Evolutionary conservation across 2,888 invertebrate genomes (phyloP).

Genomic region (Byasa hedistus): DNA sequence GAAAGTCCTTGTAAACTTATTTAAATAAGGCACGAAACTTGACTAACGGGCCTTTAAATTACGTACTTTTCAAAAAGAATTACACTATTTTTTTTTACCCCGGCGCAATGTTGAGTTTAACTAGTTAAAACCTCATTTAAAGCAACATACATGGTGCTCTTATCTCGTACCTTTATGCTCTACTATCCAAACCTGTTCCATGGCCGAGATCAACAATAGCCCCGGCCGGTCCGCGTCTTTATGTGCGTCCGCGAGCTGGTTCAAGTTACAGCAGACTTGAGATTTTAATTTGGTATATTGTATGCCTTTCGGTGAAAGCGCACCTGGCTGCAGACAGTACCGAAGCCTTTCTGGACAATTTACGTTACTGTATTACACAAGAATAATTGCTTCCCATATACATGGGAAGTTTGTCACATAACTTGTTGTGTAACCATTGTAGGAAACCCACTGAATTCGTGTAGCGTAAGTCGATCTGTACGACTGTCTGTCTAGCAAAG

Average conservation of each 20-base stretch:
- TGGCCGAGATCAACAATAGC: slow-evolving; percentile 68
- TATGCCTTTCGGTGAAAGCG: not conserved
- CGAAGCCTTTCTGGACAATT: not conserved
- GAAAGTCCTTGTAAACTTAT: slow-evolving; percentile 27
- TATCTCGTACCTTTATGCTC: slow-evolving; percentile 62
- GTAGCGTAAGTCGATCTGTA: too few species aligned
- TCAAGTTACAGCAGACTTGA: slow-evolving; percentile 36
- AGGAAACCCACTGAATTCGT: too few species aligned
- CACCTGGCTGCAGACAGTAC: not conserved
- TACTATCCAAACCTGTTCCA: slow-evolving; percentile 66
- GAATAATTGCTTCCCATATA: too few species aligned
- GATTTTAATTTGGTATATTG: not conserved
- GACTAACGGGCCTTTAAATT: slow-evolving; percentile 20
- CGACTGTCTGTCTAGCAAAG: too few species aligned
- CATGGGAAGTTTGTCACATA: too few species aligned
- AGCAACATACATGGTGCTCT: slow-evolving; percentile 55
- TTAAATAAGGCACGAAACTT: slow-evolving; percentile 20
- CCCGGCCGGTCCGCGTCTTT: slow-evolving; percentile 69
- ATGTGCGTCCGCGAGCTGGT: slow-evolving; percentile 51
- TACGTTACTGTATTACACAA: too few species aligned
- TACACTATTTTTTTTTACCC: slow-evolving; percentile 27
- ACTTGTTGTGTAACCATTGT: too few species aligned
- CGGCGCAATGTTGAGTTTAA: slow-evolving; percentile 25
- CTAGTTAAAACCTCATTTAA: slow-evolving; percentile 43
- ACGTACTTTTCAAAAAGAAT: slow-evolving; percentile 28